Percentiles rank a stretch among this genome's conserved stretches.
Evolutionary conservation across 2,888 invertebrate species (phyloP).

Genomic region (Cepaea hortensis): DNA sequence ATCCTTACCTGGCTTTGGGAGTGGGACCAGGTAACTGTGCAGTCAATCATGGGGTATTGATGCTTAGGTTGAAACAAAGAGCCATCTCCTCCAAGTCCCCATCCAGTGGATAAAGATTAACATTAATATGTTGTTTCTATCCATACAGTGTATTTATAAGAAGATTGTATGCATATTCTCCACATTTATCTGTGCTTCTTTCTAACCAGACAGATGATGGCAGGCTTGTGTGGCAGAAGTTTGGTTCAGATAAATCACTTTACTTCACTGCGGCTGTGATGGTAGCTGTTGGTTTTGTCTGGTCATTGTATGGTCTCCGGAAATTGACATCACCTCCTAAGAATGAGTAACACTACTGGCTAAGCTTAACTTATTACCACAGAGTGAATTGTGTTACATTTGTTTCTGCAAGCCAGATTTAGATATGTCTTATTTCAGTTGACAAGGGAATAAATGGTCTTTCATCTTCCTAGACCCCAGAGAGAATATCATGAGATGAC

Average conservation of each 20-base stretch:
- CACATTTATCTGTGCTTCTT: not conserved
- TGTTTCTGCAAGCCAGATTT: not conserved
- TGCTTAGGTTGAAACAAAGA: no score
- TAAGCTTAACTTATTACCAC: not conserved
- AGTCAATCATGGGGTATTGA: no score
- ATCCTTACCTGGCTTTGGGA: no score
- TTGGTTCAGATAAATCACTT: slow-evolving; percentile 36
- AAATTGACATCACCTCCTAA: not conserved
- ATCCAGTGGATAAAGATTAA: no score
- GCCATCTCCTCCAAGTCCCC: no score
- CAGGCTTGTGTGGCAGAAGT: slow-evolving; percentile 58
- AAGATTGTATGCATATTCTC: not conserved
- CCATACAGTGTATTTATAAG: not conserved
- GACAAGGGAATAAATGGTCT: not conserved
- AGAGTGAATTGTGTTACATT: not conserved
- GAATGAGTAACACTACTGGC: not conserved
- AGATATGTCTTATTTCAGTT: not conserved
- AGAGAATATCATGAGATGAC: not conserved
- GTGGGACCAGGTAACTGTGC: no score
- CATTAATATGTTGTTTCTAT: not conserved
- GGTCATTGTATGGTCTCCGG: not conserved
- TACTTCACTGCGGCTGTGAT: slow-evolving; percentile 5
- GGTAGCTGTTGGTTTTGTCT: not conserved
- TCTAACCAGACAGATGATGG: slow-evolving; percentile 57
- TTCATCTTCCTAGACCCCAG: not conserved